Evolutionary conservation across 2,113 vertebrate species (phyloP).

Genomic region (Rhea pennata): DNA sequence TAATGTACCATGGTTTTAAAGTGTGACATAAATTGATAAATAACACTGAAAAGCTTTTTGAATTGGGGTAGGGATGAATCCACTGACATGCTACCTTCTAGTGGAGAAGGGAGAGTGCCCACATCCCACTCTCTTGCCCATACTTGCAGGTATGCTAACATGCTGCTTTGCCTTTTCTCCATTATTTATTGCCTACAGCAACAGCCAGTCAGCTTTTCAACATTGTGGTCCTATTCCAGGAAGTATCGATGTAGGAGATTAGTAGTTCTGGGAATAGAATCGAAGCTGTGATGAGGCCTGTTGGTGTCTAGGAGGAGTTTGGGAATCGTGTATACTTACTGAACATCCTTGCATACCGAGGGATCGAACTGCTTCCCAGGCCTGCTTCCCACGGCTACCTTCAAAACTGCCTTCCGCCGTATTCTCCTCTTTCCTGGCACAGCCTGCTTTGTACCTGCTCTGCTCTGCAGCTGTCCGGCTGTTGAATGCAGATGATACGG

Average conservation of each 20-base stretch:
- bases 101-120: background rate
- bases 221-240: slow-evolving; percentile 73
- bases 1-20: slow-evolving; percentile 60
- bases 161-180: slow-evolving; percentile 24
- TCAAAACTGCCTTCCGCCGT: background rate
- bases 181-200: slow-evolving; percentile 55
- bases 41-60: slow-evolving; percentile 63
- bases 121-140: slow-evolving; percentile 38
- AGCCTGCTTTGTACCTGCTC: background rate
- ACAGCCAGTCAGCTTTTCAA: slow-evolving; percentile 59
- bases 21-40: slow-evolving; percentile 64
- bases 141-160: slow-evolving; percentile 19
- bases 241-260: slow-evolving; percentile 64
- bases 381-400: background rate
- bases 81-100: background rate
- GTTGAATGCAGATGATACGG: background rate
- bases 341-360: background rate
- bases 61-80: slow-evolving; percentile 47
- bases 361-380: background rate
- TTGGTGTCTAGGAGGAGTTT: slow-evolving; percentile 5
- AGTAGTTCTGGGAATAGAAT: slow-evolving; percentile 77
- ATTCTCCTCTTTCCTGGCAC: background rate
- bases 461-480: background rate
- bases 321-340: background rate
- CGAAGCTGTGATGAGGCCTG: slow-evolving; percentile 34